A percentile compares a stretch with the other conserved stretches of the same genome.
These are phyloP conservation scores for Sturnira hondurensis DNA, from an alignment of 2,113 vertebrate genomes.

Conservation along the genomic window DNA sequence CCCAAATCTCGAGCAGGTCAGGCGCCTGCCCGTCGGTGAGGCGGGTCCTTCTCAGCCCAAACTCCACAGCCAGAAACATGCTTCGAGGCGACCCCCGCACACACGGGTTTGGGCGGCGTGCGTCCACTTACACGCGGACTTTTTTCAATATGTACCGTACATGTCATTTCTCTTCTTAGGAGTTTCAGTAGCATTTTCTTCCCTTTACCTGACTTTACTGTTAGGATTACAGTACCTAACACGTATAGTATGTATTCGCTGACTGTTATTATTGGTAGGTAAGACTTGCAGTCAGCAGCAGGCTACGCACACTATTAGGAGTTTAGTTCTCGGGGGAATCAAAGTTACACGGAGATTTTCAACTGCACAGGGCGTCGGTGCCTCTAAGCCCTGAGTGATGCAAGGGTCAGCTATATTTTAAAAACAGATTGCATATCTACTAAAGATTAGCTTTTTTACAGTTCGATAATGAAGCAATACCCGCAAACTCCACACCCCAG, in stretches of 20 bases:
- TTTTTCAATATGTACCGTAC: too few species aligned
- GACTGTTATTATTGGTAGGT: not conserved
- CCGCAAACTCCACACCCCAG: not conserved
- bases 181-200: not conserved
- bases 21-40: not conserved
- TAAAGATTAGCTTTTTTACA: not conserved
- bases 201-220: not conserved
- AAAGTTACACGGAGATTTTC: not conserved
- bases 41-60: not conserved
- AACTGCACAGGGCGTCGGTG: not conserved
- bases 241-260: too few species aligned
- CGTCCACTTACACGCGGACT: not conserved
- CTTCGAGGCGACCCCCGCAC: not conserved
- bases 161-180: not conserved
- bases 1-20: not conserved
- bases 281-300: not conserved
- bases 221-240: not conserved
- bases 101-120: not conserved
- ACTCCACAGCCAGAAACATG: not conserved
- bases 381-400: not conserved
- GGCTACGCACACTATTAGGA: not conserved
- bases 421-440: not conserved
- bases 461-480: not conserved
- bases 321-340: not conserved
- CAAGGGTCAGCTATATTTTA: not conserved